Evolutionary conservation across 2,797 vertebrate genomes (phyloP).

Genomic region (Chelidonichthys spinosus): DNA sequence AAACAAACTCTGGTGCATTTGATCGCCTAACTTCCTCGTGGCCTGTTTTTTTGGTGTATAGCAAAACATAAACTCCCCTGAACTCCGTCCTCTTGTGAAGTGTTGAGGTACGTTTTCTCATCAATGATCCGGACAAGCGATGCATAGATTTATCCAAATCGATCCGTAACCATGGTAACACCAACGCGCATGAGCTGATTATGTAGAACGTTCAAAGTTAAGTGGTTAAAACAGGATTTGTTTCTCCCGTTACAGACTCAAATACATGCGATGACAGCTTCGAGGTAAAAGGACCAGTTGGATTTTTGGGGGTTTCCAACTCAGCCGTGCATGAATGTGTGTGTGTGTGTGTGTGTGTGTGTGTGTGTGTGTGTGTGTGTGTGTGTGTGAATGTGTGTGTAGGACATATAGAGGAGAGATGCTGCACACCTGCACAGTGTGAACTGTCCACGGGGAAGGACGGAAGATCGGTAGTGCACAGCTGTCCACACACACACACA

Average conservation of each 20-base stretch:
- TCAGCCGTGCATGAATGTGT: constrained; percentile 29
- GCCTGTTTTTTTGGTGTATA: background rate
- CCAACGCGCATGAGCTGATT: background rate
- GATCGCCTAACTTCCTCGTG: too few relatives aligned
- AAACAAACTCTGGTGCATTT: background rate
- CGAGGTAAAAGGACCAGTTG: background rate
- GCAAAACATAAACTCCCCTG: background rate
- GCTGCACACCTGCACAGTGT: constrained; percentile 76
- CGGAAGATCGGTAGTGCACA: constrained; percentile 65
- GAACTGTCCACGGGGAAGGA: constrained; percentile 77
- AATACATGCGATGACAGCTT: constrained; percentile 3
- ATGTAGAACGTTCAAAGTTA: background rate
- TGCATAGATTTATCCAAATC: background rate
- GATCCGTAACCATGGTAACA: background rate
- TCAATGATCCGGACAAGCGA: background rate
- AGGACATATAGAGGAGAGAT: constrained; percentile 79
- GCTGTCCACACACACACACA: constrained; percentile 57
- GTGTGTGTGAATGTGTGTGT: constrained; percentile 41
- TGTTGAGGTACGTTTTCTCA: background rate
- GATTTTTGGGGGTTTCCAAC: background rate
- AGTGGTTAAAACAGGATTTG: background rate
- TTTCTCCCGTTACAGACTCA: background rate
- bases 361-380: constrained; percentile 32
- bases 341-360: constrained; percentile 25
- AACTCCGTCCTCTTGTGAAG: background rate